phyloP scores from a whole-genome alignment of 2,113 vertebrate genomes.

The Gobio gobio region DNA sequence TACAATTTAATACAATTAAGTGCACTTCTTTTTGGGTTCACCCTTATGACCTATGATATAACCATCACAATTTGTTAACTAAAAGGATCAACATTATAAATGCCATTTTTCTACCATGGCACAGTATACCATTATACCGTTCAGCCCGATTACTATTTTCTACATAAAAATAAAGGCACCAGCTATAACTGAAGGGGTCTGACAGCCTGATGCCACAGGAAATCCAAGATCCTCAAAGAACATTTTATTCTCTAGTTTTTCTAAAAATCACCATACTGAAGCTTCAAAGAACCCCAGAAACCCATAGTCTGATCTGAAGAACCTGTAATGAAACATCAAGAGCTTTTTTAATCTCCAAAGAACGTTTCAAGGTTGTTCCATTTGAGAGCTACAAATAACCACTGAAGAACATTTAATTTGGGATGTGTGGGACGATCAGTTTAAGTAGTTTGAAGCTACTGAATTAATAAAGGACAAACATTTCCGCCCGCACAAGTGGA shows the following conservation, averaged over 20 bases:
- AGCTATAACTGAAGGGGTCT: background rate
- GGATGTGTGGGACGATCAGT: background rate
- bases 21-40: background rate
- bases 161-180: background rate
- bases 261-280: background rate
- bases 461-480: background rate
- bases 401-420: background rate
- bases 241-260: background rate
- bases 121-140: background rate
- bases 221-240: background rate
- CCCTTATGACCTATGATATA: background rate
- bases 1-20: background rate
- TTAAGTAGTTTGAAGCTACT: background rate
- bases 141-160: background rate
- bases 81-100: background rate
- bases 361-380: background rate
- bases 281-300: background rate
- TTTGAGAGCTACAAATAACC: background rate
- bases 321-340: background rate
- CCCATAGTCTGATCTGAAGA: background rate
- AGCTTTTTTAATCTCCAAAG: background rate
- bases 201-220: background rate
- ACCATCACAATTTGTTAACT: background rate
- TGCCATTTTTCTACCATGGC: background rate
- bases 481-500: background rate